Base-by-base conservation (phyloP, 2,113 vertebrate genomes). In the Zeus faber region DNA sequence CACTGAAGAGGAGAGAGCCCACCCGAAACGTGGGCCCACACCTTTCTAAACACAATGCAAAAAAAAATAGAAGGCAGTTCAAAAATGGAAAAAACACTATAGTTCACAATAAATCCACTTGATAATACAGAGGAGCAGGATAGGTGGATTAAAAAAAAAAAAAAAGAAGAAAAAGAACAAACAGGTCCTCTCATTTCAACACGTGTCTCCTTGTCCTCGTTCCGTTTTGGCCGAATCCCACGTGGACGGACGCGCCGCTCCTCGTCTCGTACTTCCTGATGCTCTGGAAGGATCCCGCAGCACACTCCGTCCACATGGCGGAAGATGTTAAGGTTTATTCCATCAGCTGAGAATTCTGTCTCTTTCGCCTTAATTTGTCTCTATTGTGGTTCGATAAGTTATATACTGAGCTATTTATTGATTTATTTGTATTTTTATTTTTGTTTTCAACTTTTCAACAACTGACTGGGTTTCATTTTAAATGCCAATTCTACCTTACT, bases 1-100 rank as follows among this genome's bases (percentile, higher is more conserved):
- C 83, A 82, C 83, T 84, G 81, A 73, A 75, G 49, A 52, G 6
- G 26, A 33, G 27, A 52, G 54, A 69, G 48, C 53, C 43, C 20
- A 39, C 23, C 40, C 33, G 4, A n/a, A 22, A 21, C 16, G 27
- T 10, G 33, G 4, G 4, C 10, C 9, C 3, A 4, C 44, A 54
- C 64, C 54, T 53, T 64, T 7, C 11, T 16, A 25, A 56, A 58
- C 49, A 37, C 67, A 49, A 43, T 60, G 33, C 51, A 50, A 54
- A 39, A 54, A 10, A 46, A 39, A 54, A 5, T 49, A 3, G 35
- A 3, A 23, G 0, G 2, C 10, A 43, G 23, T 4, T 23, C 20
- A 18, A 18, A 21, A 26, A 31, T 20, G 39, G 4, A 53, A 1
- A 53, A 45, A 50, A 8, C 1, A 2, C 39, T 51, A 1, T 18